Conservation (phyloP, 2,113 vertebrate species). For the Mellivora capensis region DNA sequence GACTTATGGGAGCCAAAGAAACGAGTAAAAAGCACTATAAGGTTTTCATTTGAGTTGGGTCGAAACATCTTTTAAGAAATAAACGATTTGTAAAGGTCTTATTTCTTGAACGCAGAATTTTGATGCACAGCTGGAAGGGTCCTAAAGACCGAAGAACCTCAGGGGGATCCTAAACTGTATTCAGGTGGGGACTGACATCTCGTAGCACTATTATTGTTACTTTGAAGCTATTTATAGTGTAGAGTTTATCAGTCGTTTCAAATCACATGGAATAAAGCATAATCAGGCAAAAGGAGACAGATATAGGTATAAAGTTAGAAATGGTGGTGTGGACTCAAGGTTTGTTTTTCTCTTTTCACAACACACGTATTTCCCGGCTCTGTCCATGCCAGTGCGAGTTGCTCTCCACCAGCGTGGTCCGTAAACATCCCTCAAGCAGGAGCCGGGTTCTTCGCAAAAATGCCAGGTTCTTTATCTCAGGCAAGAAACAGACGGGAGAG, state of each 20-base stretch:
- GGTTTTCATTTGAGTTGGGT: background rate
- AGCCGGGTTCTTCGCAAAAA: background rate
- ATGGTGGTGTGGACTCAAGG: background rate
- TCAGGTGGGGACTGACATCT: background rate
- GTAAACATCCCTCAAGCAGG: background rate
- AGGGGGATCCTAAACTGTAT: background rate
- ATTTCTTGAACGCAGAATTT: background rate
- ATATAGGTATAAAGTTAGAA: background rate
- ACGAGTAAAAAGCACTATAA: background rate
- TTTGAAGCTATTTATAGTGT: background rate
- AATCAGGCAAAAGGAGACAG: background rate
- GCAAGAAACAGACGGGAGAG: background rate
- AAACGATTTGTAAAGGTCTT: background rate
- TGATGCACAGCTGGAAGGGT: background rate
- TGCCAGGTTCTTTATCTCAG: background rate
- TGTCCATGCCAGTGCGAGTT: fast-evolving
- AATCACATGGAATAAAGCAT: background rate
- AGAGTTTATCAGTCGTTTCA: background rate
- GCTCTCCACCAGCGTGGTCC: background rate
- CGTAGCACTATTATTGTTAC: background rate
- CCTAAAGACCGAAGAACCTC: background rate
- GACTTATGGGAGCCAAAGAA: background rate
- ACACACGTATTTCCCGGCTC: background rate
- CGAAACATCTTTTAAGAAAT: background rate
- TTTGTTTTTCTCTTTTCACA: background rate